These are phyloP conservation scores for Platygyra sinensis DNA, from an alignment of 64 coral and sea anemone genomes.

Conservation along the genomic window DNA sequence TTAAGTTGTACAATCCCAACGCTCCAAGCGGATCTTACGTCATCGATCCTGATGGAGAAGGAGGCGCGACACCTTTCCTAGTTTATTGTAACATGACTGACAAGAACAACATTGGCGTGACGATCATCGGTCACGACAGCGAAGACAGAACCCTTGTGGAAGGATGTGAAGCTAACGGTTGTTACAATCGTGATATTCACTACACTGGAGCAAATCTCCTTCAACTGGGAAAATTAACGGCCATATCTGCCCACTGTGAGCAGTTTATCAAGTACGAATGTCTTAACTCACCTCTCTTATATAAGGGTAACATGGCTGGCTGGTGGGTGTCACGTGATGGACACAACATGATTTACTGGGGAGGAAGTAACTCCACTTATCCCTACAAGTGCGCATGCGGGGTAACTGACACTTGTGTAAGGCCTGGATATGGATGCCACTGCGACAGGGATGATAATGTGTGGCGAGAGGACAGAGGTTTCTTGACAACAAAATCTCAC, in stretches of 20 bases:
- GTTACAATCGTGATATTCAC: too few species aligned
- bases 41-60: slow-evolving; percentile 35
- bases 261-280: too few species aligned
- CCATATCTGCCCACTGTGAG: too few species aligned
- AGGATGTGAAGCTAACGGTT: too few species aligned
- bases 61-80: slow-evolving; percentile 10
- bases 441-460: slow-evolving; percentile 6
- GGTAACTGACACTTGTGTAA: slow-evolving; percentile 22
- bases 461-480: too few species aligned
- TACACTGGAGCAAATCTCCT: too few species aligned
- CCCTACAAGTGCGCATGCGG: too few species aligned
- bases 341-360: slow-evolving; percentile 56
- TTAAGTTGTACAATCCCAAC: background rate
- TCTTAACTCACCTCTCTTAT: too few species aligned
- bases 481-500: too few species aligned
- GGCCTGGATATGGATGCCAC: slow-evolving; percentile 12
- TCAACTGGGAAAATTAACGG: too few species aligned
- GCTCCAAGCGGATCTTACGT: slow-evolving; percentile 29
- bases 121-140: slow-evolving; percentile 67
- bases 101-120: slow-evolving; percentile 57
- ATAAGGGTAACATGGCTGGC: too few species aligned
- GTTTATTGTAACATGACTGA: slow-evolving; percentile 74
- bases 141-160: slow-evolving; percentile 40
- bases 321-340: too few species aligned
- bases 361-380: slow-evolving; percentile 18